Evolutionary conservation across 2,797 vertebrate species (phyloP).

Genomic region (Pelochelys cantorii): DNA sequence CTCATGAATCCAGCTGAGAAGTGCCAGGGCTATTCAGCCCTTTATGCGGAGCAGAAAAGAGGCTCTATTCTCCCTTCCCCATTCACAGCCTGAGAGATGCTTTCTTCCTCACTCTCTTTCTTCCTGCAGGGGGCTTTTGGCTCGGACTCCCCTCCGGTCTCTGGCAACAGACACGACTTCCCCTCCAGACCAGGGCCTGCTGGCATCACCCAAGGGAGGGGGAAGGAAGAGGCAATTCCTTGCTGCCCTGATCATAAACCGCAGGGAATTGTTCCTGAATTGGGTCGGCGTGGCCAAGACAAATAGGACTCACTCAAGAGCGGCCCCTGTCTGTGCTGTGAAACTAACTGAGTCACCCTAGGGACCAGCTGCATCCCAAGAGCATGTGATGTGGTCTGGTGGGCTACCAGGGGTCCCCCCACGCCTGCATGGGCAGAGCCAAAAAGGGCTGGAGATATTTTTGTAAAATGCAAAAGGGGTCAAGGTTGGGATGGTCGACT

Average conservation of each 20-base stretch:
- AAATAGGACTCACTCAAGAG: background rate
- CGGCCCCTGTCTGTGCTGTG: background rate
- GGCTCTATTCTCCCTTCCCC: slow-evolving; percentile 68
- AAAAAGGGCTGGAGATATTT: background rate
- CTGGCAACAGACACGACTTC: slow-evolving; percentile 37
- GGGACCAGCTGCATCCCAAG: background rate
- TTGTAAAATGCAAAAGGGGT: background rate
- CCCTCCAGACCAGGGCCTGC: background rate
- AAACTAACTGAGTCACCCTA: background rate
- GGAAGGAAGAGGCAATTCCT: background rate
- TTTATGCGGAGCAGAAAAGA: slow-evolving; percentile 52
- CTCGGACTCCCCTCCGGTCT: slow-evolving; percentile 47
- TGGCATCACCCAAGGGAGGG: background rate
- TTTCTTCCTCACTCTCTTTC: slow-evolving; percentile 67
- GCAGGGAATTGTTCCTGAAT: background rate
- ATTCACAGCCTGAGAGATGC: slow-evolving; percentile 53
- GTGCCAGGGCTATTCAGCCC: background rate
- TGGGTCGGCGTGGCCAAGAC: background rate
- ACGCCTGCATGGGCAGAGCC: background rate
- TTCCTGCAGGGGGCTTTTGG: slow-evolving; percentile 44
- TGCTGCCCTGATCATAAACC: background rate
- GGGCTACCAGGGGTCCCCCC: background rate
- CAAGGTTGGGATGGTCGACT: background rate
- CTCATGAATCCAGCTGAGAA: background rate
- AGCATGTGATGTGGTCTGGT: background rate